A percentile compares a stretch with the other conserved stretches of the same genome.
Evolutionary conservation across 64 coral and sea anemone genomes (phyloP).

Genomic region (Catalaphyllia jardinei): DNA sequence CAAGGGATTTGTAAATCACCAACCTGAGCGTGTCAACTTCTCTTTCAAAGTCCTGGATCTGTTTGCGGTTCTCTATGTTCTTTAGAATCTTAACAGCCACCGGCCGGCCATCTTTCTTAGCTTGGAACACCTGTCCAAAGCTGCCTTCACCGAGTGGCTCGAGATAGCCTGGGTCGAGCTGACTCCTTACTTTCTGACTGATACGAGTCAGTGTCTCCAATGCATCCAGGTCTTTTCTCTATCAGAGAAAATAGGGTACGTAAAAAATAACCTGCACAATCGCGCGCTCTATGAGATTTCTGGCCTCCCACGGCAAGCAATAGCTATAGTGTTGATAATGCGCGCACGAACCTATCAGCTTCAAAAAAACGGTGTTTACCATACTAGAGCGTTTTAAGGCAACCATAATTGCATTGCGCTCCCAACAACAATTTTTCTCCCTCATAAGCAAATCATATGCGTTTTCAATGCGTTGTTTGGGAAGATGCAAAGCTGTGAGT

Average conservation of each 20-base stretch:
- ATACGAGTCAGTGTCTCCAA: constrained; percentile 54
- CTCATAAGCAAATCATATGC: too few species aligned
- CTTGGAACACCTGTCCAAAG: constrained; percentile 61
- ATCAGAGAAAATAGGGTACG: not conserved
- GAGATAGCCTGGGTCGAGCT: constrained; percentile 51
- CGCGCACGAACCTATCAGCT: too few species aligned
- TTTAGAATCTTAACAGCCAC: constrained; percentile 73
- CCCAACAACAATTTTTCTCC: too few species aligned
- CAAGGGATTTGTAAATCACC: not conserved
- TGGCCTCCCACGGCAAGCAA: too few species aligned
- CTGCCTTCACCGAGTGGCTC: constrained; percentile 61
- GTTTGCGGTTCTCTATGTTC: constrained; percentile 28
- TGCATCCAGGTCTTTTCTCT: constrained; percentile 40
- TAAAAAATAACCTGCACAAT: too few species aligned
- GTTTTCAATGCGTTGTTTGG: too few species aligned
- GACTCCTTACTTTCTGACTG: constrained; percentile 34
- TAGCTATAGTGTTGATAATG: too few species aligned
- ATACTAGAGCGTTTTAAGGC: too few species aligned
- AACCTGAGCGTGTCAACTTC: constrained; percentile 63
- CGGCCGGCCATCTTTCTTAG: constrained; percentile 45
- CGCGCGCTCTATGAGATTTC: too few species aligned
- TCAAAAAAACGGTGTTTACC: too few species aligned
- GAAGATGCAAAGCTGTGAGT: too few species aligned
- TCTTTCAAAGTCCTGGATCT: constrained; percentile 52
- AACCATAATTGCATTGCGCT: too few species aligned